Evolutionary conservation across 2,888 invertebrate genomes (phyloP).

Genomic region (Drosophila yooni): DNA sequence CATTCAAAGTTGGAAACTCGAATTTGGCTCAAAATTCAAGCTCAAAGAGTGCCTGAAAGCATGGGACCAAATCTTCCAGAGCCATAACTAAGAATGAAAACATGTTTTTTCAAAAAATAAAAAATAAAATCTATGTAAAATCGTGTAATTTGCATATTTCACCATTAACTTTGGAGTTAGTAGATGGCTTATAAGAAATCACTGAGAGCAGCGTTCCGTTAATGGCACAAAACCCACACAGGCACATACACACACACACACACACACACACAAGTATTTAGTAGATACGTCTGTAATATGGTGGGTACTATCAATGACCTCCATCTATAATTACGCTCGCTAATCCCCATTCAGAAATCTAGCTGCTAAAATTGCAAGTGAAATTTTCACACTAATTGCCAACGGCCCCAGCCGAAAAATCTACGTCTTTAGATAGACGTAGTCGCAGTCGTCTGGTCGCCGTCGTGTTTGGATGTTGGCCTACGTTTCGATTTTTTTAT

Average conservation of each 20-base stretch:
- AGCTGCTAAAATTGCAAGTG: constrained; percentile 73
- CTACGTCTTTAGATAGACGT: constrained; percentile 15
- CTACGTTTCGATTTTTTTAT: constrained; percentile 52
- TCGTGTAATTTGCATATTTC: constrained; percentile 15
- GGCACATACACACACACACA: constrained; percentile 47
- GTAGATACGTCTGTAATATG: constrained; percentile 15
- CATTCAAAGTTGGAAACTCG: not conserved
- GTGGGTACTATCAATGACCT: constrained; percentile 64
- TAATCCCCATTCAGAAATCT: constrained; percentile 69
- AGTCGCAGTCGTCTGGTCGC: constrained; percentile 10
- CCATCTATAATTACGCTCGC: constrained; percentile 75
- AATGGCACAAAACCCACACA: constrained; percentile 55
- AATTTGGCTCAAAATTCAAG: not conserved
- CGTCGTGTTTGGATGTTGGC: constrained; percentile 46
- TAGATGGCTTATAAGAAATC: constrained; percentile 11
- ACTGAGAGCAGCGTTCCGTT: constrained; percentile 22
- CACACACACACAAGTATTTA: constrained; percentile 42
- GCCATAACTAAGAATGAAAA: not conserved
- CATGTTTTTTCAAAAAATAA: not conserved
- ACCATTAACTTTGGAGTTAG: constrained; percentile 30
- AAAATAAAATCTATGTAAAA: no score
- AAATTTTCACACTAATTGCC: constrained; percentile 78
- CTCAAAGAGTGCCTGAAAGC: not conserved
- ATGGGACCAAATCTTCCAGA: not conserved
- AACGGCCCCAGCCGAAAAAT: constrained; percentile 59